Base-by-base conservation (phyloP, 2,113 vertebrate genomes). In the Mionectes macconnelli region DNA sequence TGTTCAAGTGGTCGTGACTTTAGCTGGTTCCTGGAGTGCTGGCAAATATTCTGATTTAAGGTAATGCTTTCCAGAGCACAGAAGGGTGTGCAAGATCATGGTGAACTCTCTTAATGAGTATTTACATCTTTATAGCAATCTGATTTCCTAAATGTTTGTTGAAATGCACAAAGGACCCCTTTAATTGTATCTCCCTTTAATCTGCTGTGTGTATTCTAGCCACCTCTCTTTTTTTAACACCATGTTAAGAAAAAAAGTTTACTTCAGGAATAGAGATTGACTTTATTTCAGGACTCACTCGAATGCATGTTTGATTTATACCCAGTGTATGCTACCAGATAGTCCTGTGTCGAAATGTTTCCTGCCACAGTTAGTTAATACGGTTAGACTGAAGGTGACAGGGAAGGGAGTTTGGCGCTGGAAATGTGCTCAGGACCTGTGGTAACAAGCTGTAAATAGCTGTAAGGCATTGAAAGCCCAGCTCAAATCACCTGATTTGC, bases 301-400 rank as follows among this genome's bases (percentile, higher is more conserved):
- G 50, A 69, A 14, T 39, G 8, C 49, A 1, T 49, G 6, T 64
- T 80, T 81, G 47, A 40, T 62, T 81, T 77, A 24, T 53, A 18
- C 1, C 1, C 37, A 35, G 28, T 70, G 69, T 12, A 2, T 4
- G 2, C 17, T 22, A 22, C 16, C 6, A 84, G 40, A 1, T 57
- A 17, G 28, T 49, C 81, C 40, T 70, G 22, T 66, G 37, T 14
- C 57, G 40, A 62, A 47, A 8, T 23, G 22, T 39, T 87, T 92
- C 24, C 21, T 47, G 19, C 27, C 8, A 8, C 37, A 14, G 45
- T 10, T 0, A 0, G 20, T 10, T 0, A 0, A 14, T 39, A 6
- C 45, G 13, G 40, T 53, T 75, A 21, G 30, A 33, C n/a, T 52
- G 17, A 39, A 70, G 20, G 40, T 56, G 45, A 18, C 9, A 39